Base-by-base conservation (phyloP, 1,140 invertebrate genomes). In the Drosophila parvula region DNA sequence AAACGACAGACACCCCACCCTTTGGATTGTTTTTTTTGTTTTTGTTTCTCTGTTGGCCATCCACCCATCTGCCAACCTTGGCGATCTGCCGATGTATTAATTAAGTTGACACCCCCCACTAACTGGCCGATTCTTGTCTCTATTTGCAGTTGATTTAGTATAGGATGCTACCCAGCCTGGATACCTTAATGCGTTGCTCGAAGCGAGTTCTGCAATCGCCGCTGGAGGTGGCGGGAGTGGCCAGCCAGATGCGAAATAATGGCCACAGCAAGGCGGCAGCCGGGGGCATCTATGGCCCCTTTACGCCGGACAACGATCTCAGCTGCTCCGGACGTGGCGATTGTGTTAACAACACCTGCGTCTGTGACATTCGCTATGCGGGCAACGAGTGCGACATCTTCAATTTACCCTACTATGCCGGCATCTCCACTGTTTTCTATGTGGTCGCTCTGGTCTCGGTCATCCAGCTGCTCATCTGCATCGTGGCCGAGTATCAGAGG, bases 301-400 rank as follows among this genome's bases (percentile, higher is more conserved):
- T 88, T 1, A 80, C 80, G 18, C 84, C 80, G 43, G 83, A 74
- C 62, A 81, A 78, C 70, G 79, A 88, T 61, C 79, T 91, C 59
- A 90, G 90, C 62, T 92, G 91, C 56, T 92, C 91, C 4, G 97
- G 97, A n/a, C 95, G 96, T 68, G 97, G 97, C 10, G 96, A 97
- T 92, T 98, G 97, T 92, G 94, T 97, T 73, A 97, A 98, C 92
- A 97, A 97, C 44, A 97, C 96, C 38, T 98, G 97, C 91, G 93
- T 97, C 65, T 98, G 97, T 92, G 96, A 98, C 93, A 97, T 98
- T 90, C 94, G 94, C 57, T 94, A 93, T 91, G 88, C 94, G 18
- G 94, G 94, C 11, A 94, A 95, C 60, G 92, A 94, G 64, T 95
- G 94, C 90, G 93, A 94, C 70, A 94, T 93, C 44, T 94, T 93